Base-by-base conservation (phyloP, 2,888 invertebrate genomes). In the Heteropelma amictum region DNA sequence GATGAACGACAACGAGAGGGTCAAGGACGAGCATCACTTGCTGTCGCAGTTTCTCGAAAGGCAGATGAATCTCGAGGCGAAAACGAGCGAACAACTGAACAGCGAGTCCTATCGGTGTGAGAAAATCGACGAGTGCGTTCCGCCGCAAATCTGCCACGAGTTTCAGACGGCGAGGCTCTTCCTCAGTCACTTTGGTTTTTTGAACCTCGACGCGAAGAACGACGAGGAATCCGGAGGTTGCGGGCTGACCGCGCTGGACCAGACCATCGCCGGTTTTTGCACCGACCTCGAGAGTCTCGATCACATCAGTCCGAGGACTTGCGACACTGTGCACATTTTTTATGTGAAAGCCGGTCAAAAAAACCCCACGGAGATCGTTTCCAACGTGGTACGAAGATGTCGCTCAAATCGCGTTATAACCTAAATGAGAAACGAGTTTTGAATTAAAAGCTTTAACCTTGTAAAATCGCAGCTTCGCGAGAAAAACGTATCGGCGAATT, bases 121-220 rank as follows among this genome's bases (percentile, higher is more conserved):
- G 2, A 91, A 93, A 90, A 90, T 91, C 0, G 93, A 94, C 8
- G 97, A 97, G 85, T 95, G 95, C 80, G 90, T 92, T 0, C 95
- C 97, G 1, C 97, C 96, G 0, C 91, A 93, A 1, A 94, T 95
- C 2, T 96, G 96, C 81, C 95, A 96, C 67, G 97, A 98, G 87
- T 98, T 98, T 87, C 98, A 98, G 90, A 98, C 98, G 0, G 97
- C 98, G 1, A 92, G 99, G 56, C 91, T 99, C 23, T 97, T 99
- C 88, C 91, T 99, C 14, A 97, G 98, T 2, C 98, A 99, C 89
- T 97, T 99, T 89, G 99, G 99, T 0, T 95, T 98, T 84, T 90
- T 99, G 14, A 88, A 87, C 78, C 80, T 88, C 45, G 89, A 88
- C 28, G 90, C 91, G 5, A 84, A 91, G 35, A 90, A 90, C 64